phyloP scores from a whole-genome alignment of 2,113 vertebrate species.

The Nothoprocta perdicaria region DNA sequence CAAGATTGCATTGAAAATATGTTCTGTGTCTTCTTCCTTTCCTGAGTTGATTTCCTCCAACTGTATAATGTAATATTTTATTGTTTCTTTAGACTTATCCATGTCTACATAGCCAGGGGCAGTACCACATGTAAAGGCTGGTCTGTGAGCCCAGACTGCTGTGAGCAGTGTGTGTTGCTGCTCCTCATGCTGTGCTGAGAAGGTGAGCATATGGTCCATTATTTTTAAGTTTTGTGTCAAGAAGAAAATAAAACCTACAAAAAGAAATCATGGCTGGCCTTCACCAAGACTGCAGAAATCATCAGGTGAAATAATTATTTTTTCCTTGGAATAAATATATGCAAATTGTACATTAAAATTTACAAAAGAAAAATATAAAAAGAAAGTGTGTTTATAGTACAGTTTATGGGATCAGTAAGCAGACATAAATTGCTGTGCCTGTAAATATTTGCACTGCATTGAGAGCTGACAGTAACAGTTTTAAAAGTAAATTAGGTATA shows the following conservation, averaged over 20 bases:
- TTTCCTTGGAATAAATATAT: background rate
- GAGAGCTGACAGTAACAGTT: slow-evolving; percentile 1
- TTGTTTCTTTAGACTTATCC: background rate
- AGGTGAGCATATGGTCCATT: background rate
- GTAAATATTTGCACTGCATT: background rate
- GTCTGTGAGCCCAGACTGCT: background rate
- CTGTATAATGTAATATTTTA: background rate
- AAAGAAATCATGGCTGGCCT: background rate
- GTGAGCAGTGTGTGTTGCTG: background rate
- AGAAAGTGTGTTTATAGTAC: background rate
- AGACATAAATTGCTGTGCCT: background rate
- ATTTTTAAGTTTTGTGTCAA: background rate
- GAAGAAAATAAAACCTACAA: background rate
- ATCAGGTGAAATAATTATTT: background rate
- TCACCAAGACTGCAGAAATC: background rate
- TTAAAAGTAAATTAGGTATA: background rate
- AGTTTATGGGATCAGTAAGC: background rate
- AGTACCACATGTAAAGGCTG: background rate
- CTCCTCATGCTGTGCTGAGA: background rate
- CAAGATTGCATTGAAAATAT: background rate
- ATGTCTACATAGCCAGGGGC: background rate
- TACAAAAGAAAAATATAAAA: background rate
- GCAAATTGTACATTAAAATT: background rate
- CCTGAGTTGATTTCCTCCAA: background rate
- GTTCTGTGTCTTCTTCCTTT: background rate